phyloP scores from a whole-genome alignment of 2,888 invertebrate species.

The Pocota personata region DNA sequence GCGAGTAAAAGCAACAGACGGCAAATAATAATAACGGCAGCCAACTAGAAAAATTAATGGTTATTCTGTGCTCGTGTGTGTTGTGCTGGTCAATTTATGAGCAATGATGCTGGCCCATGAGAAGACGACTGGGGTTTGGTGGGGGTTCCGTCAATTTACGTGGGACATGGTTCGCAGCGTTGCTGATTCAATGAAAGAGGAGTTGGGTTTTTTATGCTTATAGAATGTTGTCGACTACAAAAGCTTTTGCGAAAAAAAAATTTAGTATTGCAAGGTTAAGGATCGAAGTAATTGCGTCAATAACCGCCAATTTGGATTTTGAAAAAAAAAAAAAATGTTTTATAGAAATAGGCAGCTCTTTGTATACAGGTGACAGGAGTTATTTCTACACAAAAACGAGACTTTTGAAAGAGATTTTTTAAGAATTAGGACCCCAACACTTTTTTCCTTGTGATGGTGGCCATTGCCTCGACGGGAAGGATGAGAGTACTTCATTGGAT shows the following conservation, averaged over 20 bases:
- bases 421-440: no score
- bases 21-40: conserved; percentile 72
- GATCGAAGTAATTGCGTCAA: conserved; percentile 1
- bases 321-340: background rate
- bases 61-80: conserved; percentile 51
- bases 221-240: conserved; percentile 22
- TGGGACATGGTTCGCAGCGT: background rate
- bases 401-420: no score
- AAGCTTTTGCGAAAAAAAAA: background rate
- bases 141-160: conserved; percentile 33
- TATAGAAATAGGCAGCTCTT: no score
- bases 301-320: background rate
- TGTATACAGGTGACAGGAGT: no score
- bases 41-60: conserved; percentile 72
- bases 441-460: no score
- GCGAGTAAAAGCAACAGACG: conserved; percentile 70
- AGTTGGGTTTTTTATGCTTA: background rate
- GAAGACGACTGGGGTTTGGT: background rate
- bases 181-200: conserved; percentile 37
- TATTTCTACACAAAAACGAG: no score
- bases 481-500: no score
- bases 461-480: no score
- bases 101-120: conserved; percentile 28
- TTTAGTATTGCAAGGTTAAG: background rate
- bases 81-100: conserved; percentile 65